These are phyloP conservation scores for Zelostemma sp. DNA, from an alignment of 1,140 invertebrate genomes.

Conservation along the genomic window DNA sequence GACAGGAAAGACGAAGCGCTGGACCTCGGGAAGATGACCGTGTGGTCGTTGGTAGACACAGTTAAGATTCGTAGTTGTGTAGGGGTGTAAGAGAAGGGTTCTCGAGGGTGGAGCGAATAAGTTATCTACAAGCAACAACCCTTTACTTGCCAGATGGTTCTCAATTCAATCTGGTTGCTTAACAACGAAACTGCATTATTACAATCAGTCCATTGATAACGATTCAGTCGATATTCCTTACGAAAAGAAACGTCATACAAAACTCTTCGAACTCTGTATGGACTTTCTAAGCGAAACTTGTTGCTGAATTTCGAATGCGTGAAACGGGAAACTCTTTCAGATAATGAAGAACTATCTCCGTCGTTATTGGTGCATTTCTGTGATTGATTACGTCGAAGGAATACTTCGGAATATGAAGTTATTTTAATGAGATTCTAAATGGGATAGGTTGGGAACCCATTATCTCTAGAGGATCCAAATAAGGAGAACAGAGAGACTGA, in stretches of 20 bases:
- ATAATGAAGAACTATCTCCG: neutral
- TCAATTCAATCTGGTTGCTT: slow-evolving; percentile 42
- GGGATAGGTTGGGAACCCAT: slow-evolving; percentile 61
- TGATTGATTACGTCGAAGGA: slow-evolving; percentile 21
- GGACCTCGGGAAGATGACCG: slow-evolving; percentile 46
- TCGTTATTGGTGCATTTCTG: slow-evolving; percentile 15
- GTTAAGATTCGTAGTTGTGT: slow-evolving; percentile 39
- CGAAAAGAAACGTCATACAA: no score
- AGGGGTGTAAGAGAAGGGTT: slow-evolving; percentile 14
- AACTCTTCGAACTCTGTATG: no score
- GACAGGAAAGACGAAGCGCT: slow-evolving; percentile 40
- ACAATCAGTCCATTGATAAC: slow-evolving; percentile 5
- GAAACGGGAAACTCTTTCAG: no score
- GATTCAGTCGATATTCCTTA: no score
- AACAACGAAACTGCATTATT: slow-evolving; percentile 14
- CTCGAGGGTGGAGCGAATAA: slow-evolving; percentile 58
- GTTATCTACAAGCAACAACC: slow-evolving; percentile 68
- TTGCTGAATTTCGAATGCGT: no score
- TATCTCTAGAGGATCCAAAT: slow-evolving; percentile 59
- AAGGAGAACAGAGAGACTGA: slow-evolving; percentile 53
- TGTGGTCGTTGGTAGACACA: slow-evolving; percentile 33
- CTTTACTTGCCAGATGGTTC: slow-evolving; percentile 64
- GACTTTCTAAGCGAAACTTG: no score
- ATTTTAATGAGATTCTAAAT: neutral
- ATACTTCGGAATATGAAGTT: slow-evolving; percentile 17